These are phyloP conservation scores for Lepidocyrtinus sp. DNA, from an alignment of 2,888 invertebrate genomes.

Conservation along the genomic window DNA sequence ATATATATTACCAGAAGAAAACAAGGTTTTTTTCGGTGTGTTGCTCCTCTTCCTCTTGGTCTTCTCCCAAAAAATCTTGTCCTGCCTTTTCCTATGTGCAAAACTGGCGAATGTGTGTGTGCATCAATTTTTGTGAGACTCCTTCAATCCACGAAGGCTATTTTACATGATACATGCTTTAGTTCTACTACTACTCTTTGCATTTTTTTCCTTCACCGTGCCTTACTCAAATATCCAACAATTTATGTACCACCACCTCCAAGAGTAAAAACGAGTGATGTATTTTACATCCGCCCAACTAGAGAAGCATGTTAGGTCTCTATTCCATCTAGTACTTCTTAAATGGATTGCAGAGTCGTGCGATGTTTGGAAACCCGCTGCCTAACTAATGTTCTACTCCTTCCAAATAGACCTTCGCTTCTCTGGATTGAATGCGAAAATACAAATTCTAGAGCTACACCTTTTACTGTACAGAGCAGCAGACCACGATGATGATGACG, in stretches of 20 bases:
- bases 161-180: neutral
- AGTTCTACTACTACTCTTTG: neutral
- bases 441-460: neutral
- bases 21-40: neutral
- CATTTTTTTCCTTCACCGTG: neutral
- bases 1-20: neutral
- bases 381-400: too few species aligned
- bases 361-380: too few species aligned
- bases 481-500: neutral
- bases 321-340: too few species aligned
- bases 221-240: neutral
- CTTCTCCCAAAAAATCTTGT: constrained; percentile 44
- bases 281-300: too few species aligned
- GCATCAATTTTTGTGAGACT: constrained; percentile 20
- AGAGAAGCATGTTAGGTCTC: too few species aligned
- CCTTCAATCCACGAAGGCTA: constrained; percentile 38
- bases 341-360: too few species aligned
- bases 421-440: neutral
- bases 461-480: neutral
- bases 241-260: neutral
- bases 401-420: too few species aligned
- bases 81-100: constrained; percentile 21
- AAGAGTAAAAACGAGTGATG: too few species aligned
- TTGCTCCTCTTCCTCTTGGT: constrained; percentile 26
- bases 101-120: neutral